These are phyloP conservation scores for Rhabdophis nuchalis DNA, from an alignment of 2,797 vertebrate genomes.

Conservation along the genomic window DNA sequence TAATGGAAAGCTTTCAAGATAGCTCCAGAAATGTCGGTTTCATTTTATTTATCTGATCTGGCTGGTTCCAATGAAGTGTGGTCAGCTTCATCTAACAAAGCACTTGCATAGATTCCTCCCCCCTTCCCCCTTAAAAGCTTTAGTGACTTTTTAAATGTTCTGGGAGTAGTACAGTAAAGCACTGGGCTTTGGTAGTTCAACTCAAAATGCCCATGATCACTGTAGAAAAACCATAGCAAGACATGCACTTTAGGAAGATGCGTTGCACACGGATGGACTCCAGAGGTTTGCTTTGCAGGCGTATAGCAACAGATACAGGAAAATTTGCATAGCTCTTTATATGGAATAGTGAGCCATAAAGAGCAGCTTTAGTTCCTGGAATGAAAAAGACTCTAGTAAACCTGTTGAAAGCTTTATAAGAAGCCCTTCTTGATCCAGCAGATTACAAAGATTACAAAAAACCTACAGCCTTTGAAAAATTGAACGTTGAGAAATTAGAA, in stretches of 20 bases:
- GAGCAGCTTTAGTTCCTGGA: constrained; percentile 23
- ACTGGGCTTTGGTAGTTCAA: constrained; percentile 74
- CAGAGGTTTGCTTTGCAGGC: constrained; percentile 63
- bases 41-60: constrained; percentile 79
- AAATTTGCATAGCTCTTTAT: constrained; percentile 41
- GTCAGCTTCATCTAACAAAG: constrained; percentile 67
- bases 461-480: too few species aligned
- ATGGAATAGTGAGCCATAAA: constrained; percentile 30
- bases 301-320: constrained; percentile 49
- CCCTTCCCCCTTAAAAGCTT: constrained; percentile 74
- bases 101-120: constrained; percentile 57
- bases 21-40: constrained; percentile 78
- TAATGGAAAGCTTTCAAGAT: constrained; percentile 98
- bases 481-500: neutral
- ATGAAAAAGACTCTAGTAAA: neutral
- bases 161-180: constrained; percentile 71
- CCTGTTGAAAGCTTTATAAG: neutral
- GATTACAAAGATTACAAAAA: neutral
- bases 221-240: constrained; percentile 69
- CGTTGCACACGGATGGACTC: constrained; percentile 65
- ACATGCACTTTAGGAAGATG: constrained; percentile 72
- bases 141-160: constrained; percentile 68
- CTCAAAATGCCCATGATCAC: constrained; percentile 67
- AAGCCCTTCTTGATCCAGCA: neutral
- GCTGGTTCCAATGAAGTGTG: constrained; percentile 80